Conservation (phyloP, 2,113 vertebrate species). For the Oryzias celebensis region DNA sequence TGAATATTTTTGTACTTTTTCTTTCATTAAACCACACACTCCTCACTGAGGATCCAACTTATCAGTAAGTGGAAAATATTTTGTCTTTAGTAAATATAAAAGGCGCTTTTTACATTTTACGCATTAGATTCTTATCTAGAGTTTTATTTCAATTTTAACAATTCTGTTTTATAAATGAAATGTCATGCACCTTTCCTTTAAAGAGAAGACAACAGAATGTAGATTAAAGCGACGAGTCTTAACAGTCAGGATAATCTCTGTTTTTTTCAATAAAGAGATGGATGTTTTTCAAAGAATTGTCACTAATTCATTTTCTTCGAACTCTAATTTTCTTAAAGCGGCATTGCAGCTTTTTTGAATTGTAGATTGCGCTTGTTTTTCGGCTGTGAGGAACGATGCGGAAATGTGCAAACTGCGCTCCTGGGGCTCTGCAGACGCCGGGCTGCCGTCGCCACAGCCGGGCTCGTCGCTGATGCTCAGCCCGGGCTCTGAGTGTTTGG, state of each 20-base stretch:
- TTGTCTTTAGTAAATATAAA: constrained; percentile 3
- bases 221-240: background rate
- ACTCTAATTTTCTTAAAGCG: background rate
- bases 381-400: background rate
- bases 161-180: background rate
- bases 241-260: background rate
- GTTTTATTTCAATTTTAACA: constrained; percentile 22
- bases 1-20: constrained; percentile 71
- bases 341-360: constrained; percentile 9
- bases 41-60: constrained; percentile 76
- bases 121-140: background rate
- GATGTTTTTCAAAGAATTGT: background rate
- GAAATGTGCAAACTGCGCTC: constrained; percentile 30
- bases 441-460: constrained; percentile 36
- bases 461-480: constrained; percentile 39
- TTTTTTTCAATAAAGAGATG: background rate
- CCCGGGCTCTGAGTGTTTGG: constrained; percentile 31
- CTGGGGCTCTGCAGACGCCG: constrained; percentile 52
- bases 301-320: background rate
- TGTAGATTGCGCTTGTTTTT: constrained; percentile 24
- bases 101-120: constrained; percentile 10
- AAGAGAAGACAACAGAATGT: constrained; percentile 1
- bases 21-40: constrained; percentile 54
- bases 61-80: constrained; percentile 76
- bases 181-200: constrained; percentile 19